These are phyloP conservation scores for Coelopa frigida DNA, from an alignment of 1,140 invertebrate species.

Conservation along the genomic window DNA sequence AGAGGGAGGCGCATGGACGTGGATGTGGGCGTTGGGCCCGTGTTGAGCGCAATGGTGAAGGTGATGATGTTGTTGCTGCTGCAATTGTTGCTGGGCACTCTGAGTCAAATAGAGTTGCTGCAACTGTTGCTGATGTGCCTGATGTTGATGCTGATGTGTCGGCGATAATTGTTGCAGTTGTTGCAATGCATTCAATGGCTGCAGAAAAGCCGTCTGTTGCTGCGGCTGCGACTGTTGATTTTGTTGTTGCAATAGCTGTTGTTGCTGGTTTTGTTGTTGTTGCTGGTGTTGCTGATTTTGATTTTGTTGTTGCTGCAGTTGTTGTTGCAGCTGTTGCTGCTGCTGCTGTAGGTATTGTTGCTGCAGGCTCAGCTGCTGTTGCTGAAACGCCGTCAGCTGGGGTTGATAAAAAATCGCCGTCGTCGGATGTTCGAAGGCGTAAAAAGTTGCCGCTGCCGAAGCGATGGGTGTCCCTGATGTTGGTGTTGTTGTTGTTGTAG, in stretches of 20 bases:
- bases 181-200: no score
- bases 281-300: conserved; percentile 14
- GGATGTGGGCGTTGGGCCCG: conserved; percentile 32
- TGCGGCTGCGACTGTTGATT: conserved; percentile 16
- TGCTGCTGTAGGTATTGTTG: conserved; percentile 19
- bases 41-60: conserved; percentile 5
- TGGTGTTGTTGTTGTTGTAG: conserved; percentile 1
- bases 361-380: conserved; percentile 16
- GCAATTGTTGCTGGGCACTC: no score
- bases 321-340: conserved; percentile 8
- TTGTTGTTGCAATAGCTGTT: conserved; percentile 10
- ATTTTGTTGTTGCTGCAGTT: conserved; percentile 18
- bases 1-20: conserved; percentile 15
- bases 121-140: conserved; percentile 8
- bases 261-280: conserved; percentile 21
- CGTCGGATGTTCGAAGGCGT: conserved; percentile 32
- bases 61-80: conserved; percentile 8
- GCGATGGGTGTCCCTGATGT: conserved; percentile 4
- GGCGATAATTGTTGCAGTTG: conserved; percentile 3
- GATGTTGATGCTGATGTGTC: conserved; percentile 2
- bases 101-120: no score
- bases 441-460: conserved; percentile 11
- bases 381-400: conserved; percentile 1
- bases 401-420: conserved; percentile 38
- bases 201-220: no score